phyloP scores from a whole-genome alignment of 1,140 invertebrate genomes.

The Drosophila burlai region DNA sequence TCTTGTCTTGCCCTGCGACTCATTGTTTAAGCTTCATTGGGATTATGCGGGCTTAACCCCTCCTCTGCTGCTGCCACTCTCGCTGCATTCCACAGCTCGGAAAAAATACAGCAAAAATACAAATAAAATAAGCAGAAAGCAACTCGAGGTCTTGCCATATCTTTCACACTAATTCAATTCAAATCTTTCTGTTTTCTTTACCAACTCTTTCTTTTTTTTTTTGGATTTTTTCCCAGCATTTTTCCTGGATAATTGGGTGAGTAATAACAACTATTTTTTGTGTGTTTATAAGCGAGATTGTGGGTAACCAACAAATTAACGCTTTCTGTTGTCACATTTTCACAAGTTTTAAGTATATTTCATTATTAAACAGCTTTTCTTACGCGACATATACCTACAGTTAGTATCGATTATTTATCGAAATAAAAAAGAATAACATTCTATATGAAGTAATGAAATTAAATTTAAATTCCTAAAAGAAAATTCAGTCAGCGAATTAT shows the following conservation, averaged over 20 bases:
- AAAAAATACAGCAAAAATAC: constrained; percentile 5
- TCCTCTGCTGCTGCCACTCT: background rate
- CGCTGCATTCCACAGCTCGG: constrained; percentile 17
- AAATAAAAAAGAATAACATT: background rate
- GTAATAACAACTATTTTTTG: constrained; percentile 16
- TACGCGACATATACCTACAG: background rate
- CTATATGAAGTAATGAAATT: background rate
- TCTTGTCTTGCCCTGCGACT: constrained; percentile 27
- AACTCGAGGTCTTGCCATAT: constrained; percentile 30
- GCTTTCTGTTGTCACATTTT: constrained; percentile 6
- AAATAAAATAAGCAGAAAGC: constrained; percentile 15
- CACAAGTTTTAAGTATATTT: background rate
- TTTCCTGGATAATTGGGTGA: constrained; percentile 5
- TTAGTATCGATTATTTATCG: background rate
- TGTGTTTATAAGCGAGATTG: constrained; percentile 2
- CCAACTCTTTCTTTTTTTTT: constrained; percentile 27
- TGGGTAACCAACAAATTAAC: background rate
- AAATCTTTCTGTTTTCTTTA: constrained; percentile 35
- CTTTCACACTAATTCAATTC: constrained; percentile 59
- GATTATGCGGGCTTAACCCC: constrained; percentile 47
- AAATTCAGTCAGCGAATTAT: too few species aligned
- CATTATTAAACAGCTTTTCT: background rate
- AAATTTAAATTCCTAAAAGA: background rate
- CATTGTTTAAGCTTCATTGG: constrained; percentile 43
- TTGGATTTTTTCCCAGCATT: constrained; percentile 11